Evolutionary conservation across 30 jellyfish, hydroid and myxozoan genomes (phyloP).

Genomic region (Pelagia noctiluca): DNA sequence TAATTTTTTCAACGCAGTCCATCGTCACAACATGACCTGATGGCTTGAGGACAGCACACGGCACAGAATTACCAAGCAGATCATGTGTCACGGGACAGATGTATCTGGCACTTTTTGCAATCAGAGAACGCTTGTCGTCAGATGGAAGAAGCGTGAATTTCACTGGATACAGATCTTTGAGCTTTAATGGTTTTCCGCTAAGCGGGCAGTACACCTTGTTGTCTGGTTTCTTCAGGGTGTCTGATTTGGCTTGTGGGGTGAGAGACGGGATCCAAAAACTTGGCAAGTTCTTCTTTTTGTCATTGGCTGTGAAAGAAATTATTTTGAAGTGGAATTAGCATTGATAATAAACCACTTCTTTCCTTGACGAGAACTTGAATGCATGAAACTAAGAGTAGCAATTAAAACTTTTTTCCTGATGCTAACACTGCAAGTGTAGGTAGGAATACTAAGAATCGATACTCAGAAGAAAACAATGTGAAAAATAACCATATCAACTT

Average conservation of each 20-base stretch:
- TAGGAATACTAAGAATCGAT: too few species aligned
- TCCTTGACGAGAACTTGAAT: too few species aligned
- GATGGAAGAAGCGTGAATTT: slow-evolving; percentile 79
- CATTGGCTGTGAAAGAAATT: slow-evolving; percentile 14
- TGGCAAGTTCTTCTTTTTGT: slow-evolving; percentile 73
- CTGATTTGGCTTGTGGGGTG: slow-evolving; percentile 87
- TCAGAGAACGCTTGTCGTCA: slow-evolving; percentile 62
- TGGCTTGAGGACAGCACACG: slow-evolving; percentile 92
- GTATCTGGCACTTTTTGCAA: slow-evolving; percentile 69
- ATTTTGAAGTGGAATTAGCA: too few species aligned
- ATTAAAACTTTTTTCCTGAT: too few species aligned
- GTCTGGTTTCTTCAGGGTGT: slow-evolving; percentile 79
- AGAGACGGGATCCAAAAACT: slow-evolving; percentile 96
- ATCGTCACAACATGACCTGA: slow-evolving; percentile 92
- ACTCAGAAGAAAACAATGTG: too few species aligned
- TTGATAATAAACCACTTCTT: too few species aligned
- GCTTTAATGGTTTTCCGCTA: slow-evolving; percentile 78
- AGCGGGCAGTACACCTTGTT: slow-evolving; percentile 87
- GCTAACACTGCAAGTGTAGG: too few species aligned
- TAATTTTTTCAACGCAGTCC: slow-evolving; percentile 89
- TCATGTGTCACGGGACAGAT: slow-evolving; percentile 94
- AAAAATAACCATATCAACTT: too few species aligned
- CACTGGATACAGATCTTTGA: slow-evolving; percentile 81
- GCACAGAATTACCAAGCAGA: slow-evolving; percentile 80
- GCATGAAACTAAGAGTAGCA: too few species aligned